These are phyloP conservation scores for Zosterops borbonicus DNA, from an alignment of 2,113 vertebrate species.

Conservation along the genomic window DNA sequence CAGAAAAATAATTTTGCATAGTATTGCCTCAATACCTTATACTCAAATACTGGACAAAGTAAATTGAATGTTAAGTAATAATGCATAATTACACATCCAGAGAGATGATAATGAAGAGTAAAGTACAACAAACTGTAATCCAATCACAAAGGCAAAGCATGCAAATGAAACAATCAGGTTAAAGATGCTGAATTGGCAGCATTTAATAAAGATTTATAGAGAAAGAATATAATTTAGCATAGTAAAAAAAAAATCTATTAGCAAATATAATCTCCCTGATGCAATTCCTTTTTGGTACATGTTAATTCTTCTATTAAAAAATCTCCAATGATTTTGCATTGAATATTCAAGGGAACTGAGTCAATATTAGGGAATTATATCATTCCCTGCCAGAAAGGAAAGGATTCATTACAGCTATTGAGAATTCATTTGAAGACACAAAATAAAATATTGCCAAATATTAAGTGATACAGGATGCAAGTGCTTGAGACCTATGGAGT, in stretches of 20 bases:
- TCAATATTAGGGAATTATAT: slow-evolving; percentile 38
- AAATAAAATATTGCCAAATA: neutral
- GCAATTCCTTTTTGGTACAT: neutral
- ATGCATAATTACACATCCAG: slow-evolving; percentile 35
- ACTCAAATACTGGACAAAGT: neutral
- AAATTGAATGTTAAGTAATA: slow-evolving; percentile 38
- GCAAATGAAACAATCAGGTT: slow-evolving; percentile 42
- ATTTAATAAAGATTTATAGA: slow-evolving; percentile 31
- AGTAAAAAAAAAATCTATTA: slow-evolving; percentile 9
- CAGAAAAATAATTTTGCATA: neutral
- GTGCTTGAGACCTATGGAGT: neutral
- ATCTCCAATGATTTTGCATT: slow-evolving; percentile 34
- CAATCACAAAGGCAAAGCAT: slow-evolving; percentile 34
- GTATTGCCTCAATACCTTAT: neutral
- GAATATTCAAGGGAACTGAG: slow-evolving; percentile 36
- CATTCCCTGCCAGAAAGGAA: neutral
- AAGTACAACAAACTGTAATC: slow-evolving; percentile 46
- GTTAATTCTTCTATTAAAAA: slow-evolving; percentile 44
- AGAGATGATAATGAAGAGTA: slow-evolving; percentile 16
- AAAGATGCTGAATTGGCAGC: slow-evolving; percentile 28
- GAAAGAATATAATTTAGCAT: slow-evolving; percentile 7
- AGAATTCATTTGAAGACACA: neutral
- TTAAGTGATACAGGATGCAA: neutral
- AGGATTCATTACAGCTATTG: neutral
- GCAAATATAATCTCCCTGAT: slow-evolving; percentile 46